These are phyloP conservation scores for Butastur rufipennis DNA, from an alignment of 2,113 vertebrate species.

Conservation along the genomic window DNA sequence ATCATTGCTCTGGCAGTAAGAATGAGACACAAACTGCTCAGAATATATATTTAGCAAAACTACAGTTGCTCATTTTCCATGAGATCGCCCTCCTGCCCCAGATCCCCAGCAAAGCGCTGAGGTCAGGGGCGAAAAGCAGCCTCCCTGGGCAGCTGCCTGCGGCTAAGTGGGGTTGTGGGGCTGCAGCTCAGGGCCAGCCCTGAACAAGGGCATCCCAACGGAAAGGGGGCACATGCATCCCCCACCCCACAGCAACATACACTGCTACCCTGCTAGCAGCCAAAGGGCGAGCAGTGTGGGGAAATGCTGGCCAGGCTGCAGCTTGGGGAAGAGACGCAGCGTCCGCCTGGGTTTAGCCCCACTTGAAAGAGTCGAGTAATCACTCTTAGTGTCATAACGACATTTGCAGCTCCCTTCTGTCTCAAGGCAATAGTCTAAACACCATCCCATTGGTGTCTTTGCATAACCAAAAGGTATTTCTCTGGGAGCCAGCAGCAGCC, in stretches of 20 bases:
- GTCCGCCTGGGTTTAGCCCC: background rate
- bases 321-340: background rate
- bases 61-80: background rate
- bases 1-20: background rate
- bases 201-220: rapidly evolving
- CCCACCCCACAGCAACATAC: rapidly evolving
- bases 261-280: background rate
- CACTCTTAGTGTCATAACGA: background rate
- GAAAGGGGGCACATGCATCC: background rate
- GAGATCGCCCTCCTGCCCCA: background rate
- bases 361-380: background rate
- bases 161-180: rapidly evolving
- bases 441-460: background rate
- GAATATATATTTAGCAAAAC: background rate
- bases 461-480: background rate
- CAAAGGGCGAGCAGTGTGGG: rapidly evolving
- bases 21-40: background rate
- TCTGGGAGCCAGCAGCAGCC: background rate
- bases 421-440: background rate
- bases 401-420: background rate
- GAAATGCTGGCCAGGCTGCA: background rate
- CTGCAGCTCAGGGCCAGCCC: background rate
- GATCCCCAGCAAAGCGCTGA: background rate
- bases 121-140: background rate
- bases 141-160: background rate